These are phyloP conservation scores for Apostichopus californicus DNA, from an alignment of 35 echinoderm and acorn worm genomes.

Conservation along the genomic window DNA sequence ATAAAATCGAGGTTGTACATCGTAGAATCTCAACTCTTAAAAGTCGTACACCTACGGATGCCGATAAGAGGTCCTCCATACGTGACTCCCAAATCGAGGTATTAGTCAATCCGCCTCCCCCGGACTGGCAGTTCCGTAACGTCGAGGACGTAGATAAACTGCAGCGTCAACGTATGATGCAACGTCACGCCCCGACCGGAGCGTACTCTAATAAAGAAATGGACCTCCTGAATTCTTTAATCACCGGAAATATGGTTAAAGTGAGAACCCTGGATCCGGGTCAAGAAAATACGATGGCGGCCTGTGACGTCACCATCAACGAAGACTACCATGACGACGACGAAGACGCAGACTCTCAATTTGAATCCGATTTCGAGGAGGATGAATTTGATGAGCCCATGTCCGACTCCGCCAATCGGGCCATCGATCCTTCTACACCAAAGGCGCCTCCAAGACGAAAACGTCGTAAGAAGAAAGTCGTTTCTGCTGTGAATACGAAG, in stretches of 20 bases:
- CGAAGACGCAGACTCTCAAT: conserved; percentile 49
- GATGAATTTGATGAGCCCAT: conserved; percentile 53
- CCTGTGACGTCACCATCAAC: neutral
- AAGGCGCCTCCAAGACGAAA: conserved; percentile 47
- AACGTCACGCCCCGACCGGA: conserved; percentile 11
- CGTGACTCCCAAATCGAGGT: conserved; percentile 46
- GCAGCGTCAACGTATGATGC: neutral
- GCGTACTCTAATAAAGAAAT: conserved; percentile 53
- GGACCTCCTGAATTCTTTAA: conserved; percentile 36
- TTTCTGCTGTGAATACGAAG: neutral
- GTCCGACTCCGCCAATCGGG: conserved; percentile 37
- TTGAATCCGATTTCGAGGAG: conserved; percentile 59
- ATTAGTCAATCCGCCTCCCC: conserved; percentile 46
- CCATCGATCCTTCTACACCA: conserved; percentile 10
- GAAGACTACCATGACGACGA: conserved; percentile 1
- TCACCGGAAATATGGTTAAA: conserved; percentile 29
- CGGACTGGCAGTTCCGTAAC: conserved; percentile 49
- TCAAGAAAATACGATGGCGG: neutral
- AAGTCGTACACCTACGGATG: neutral
- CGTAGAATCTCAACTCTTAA: conserved; percentile 29
- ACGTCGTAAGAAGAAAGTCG: neutral
- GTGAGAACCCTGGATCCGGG: neutral
- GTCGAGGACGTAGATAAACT: conserved; percentile 46
- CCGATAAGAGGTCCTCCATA: conserved; percentile 3
- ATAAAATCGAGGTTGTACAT: conserved; percentile 41